Evolutionary conservation across 2,797 vertebrate species (phyloP).

Genomic region (Pteronotus mesoamericanus): DNA sequence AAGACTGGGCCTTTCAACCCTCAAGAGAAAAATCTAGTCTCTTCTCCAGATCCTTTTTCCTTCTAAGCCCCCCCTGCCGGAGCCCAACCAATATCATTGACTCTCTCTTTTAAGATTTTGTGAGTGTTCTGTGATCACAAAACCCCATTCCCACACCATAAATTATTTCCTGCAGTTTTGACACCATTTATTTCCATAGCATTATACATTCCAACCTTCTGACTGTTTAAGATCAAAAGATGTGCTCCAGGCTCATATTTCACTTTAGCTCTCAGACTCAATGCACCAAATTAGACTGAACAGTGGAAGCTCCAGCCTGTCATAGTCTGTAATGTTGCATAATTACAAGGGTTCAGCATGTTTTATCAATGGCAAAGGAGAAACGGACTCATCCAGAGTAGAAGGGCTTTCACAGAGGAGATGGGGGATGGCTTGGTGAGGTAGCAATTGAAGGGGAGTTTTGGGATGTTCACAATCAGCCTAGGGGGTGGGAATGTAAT

Average conservation of each 20-base stretch:
- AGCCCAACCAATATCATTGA: slow-evolving; percentile 32
- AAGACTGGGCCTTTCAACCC: background rate
- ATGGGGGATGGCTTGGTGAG: background rate
- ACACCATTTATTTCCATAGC: slow-evolving; percentile 82
- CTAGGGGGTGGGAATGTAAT: background rate
- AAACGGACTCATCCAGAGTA: fast-evolving
- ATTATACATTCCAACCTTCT: slow-evolving; percentile 81
- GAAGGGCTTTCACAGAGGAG: background rate
- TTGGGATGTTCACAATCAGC: background rate
- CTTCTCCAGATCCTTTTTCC: background rate
- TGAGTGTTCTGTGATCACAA: slow-evolving; percentile 56
- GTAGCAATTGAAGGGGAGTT: fast-evolving
- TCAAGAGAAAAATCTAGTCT: background rate
- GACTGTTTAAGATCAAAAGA: slow-evolving; percentile 82
- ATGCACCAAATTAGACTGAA: slow-evolving; percentile 76
- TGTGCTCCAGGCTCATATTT: slow-evolving; percentile 79
- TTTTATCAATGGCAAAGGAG: background rate
- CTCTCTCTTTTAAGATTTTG: slow-evolving; percentile 62
- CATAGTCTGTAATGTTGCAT: slow-evolving; percentile 22
- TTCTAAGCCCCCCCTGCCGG: background rate
- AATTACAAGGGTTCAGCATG: slow-evolving; percentile 28
- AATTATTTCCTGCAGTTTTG: slow-evolving; percentile 78
- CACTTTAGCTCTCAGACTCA: slow-evolving; percentile 73
- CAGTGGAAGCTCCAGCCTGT: slow-evolving; percentile 58
- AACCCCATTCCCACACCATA: slow-evolving; percentile 69